These are phyloP conservation scores for Microplitis deprimator DNA, from an alignment of 2,888 invertebrate species.

Conservation along the genomic window DNA sequence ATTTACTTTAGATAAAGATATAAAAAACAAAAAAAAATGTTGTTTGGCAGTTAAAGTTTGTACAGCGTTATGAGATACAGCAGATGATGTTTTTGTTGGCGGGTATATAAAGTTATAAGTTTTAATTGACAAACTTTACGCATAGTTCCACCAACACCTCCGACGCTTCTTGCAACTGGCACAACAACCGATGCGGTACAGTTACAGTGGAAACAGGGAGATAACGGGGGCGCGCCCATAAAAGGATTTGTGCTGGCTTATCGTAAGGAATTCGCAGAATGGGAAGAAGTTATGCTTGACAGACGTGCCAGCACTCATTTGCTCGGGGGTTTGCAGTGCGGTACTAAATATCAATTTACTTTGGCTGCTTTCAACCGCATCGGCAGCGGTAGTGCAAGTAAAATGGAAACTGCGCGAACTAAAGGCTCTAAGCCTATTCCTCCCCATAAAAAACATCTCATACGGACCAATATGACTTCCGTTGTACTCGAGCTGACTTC, in stretches of 20 bases:
- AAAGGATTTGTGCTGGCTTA: conserved; percentile 74
- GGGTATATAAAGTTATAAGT: conserved; percentile 22
- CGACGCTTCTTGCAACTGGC: conserved; percentile 72
- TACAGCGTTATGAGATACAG: not conserved
- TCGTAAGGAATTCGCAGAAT: conserved; percentile 73
- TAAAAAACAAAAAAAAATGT: not conserved
- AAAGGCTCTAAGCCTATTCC: conserved; percentile 69
- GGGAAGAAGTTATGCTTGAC: conserved; percentile 74
- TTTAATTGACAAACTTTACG: conserved; percentile 64
- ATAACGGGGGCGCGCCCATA: conserved; percentile 74
- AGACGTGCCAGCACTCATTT: conserved; percentile 69
- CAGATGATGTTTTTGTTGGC: not conserved
- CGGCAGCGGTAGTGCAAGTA: conserved; percentile 70
- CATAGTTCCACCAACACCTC: conserved; percentile 76
- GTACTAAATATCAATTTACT: conserved; percentile 70
- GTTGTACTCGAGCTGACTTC: conserved; percentile 68
- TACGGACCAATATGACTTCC: conserved; percentile 68
- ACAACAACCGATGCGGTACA: conserved; percentile 74
- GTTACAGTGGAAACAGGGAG: conserved; percentile 74
- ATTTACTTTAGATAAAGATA: conserved; percentile 5
- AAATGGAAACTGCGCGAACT: conserved; percentile 67
- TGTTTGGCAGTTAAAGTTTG: not conserved
- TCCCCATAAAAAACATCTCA: conserved; percentile 66
- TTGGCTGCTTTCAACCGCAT: conserved; percentile 70
- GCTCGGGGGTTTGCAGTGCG: conserved; percentile 68